Evolutionary conservation across 2,113 vertebrate species (phyloP).

Genomic region (Odobenus rosmarus): DNA sequence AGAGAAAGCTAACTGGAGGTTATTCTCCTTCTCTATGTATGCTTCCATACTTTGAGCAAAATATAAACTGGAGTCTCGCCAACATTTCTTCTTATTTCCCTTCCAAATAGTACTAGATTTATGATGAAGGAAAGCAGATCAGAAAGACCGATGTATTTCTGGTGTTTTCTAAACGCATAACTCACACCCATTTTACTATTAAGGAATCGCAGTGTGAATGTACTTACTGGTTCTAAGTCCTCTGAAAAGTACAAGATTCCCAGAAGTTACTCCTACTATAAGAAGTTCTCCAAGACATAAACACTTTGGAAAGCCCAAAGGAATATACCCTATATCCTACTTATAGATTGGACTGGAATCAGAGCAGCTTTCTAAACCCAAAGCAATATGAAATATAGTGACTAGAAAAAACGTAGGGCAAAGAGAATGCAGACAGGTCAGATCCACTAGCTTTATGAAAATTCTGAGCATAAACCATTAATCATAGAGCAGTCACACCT

Average conservation of each 20-base stretch:
- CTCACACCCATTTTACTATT: not conserved
- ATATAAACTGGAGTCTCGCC: not conserved
- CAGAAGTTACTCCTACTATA: not conserved
- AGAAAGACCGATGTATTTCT: not conserved
- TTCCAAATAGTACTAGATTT: slow-evolving; percentile 13
- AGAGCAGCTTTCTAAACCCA: not conserved
- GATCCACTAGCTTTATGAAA: not conserved
- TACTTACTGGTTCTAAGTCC: not conserved
- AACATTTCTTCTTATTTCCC: slow-evolving; percentile 11
- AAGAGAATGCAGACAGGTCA: not conserved
- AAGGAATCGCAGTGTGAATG: not conserved
- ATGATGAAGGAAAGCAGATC: slow-evolving; percentile 12
- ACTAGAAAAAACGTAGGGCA: not conserved
- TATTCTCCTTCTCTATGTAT: not conserved
- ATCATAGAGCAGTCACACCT: not conserved
- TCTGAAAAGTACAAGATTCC: not conserved
- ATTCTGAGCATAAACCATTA: not conserved
- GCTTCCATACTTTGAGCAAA: not conserved
- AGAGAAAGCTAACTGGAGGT: not conserved
- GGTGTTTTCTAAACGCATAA: not conserved
- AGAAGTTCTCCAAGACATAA: not conserved
- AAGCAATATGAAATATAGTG: not conserved
- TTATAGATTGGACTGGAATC: not conserved
- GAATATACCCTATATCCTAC: not conserved
- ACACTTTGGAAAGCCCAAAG: not conserved